Conservation (phyloP, 2,113 vertebrate species). For the Muntiacus reevesi region DNA sequence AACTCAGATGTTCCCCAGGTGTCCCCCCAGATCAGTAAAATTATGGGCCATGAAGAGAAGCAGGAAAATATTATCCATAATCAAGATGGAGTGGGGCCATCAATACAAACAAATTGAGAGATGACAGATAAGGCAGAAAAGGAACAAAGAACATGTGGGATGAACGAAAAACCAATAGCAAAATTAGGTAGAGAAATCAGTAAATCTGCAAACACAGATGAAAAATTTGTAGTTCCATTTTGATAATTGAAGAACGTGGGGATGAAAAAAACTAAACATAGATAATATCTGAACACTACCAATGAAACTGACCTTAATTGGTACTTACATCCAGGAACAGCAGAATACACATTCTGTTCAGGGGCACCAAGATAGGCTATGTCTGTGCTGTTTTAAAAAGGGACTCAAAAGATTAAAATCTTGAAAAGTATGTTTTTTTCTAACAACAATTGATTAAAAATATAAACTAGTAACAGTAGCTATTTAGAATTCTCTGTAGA, state of each 20-base stretch:
- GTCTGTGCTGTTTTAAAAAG: not conserved
- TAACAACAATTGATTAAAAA: not conserved
- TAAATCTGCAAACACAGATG: not conserved
- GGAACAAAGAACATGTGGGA: not conserved
- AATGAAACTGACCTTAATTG: not conserved
- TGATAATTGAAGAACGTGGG: not conserved
- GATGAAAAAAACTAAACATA: not conserved
- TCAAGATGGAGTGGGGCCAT: not conserved
- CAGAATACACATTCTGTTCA: not conserved
- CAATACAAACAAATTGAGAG: not conserved
- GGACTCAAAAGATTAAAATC: not conserved
- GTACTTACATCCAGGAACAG: not conserved
- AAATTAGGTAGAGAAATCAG: not conserved
- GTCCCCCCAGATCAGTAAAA: not conserved
- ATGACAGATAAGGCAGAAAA: not conserved
- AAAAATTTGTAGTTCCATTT: not conserved
- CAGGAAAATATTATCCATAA: not conserved
- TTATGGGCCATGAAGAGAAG: not conserved
- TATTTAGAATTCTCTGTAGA: not conserved
- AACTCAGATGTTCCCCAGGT: not conserved
- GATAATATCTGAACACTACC: not conserved
- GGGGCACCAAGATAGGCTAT: not conserved
- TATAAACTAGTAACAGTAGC: not conserved
- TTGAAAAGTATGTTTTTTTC: not conserved
- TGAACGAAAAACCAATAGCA: not conserved